Evolutionary conservation across 2,113 vertebrate genomes (phyloP).

Genomic region (Phrynosoma platyrhinos): DNA sequence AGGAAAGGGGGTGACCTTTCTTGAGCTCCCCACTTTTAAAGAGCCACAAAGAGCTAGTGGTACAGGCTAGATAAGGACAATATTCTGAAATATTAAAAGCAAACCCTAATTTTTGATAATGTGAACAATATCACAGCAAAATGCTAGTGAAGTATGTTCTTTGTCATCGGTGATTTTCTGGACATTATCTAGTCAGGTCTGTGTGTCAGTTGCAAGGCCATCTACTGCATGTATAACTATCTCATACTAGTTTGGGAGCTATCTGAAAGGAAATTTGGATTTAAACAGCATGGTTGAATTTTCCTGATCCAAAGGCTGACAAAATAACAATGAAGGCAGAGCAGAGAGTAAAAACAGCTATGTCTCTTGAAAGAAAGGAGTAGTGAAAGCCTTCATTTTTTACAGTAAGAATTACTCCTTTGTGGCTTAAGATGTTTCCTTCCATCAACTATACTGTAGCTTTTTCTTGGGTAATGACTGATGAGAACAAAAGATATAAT

Average conservation of each 20-base stretch:
- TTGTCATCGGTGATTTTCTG: not conserved
- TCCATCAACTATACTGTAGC: not conserved
- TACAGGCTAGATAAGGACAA: not conserved
- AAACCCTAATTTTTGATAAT: not conserved
- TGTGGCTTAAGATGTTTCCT: not conserved
- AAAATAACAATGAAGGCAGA: not conserved
- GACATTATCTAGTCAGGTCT: not conserved
- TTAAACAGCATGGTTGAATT: not conserved
- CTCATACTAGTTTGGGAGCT: not conserved
- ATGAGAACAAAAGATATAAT: slow-evolving; percentile 22
- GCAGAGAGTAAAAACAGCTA: not conserved
- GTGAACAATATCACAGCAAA: not conserved
- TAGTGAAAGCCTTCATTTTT: not conserved
- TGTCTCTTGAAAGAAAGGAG: not conserved
- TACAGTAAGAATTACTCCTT: not conserved
- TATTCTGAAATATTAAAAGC: not conserved
- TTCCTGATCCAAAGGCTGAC: not conserved
- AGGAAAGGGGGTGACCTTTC: not conserved
- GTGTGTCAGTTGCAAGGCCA: not conserved
- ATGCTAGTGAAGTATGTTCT: not conserved
- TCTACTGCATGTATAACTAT: not conserved
- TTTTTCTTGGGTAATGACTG: slow-evolving; percentile 4
- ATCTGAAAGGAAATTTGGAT: not conserved
- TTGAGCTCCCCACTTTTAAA: too few species aligned
- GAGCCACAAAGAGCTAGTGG: too few species aligned